phyloP scores from a whole-genome alignment of 2,113 vertebrate species.

The Motacilla tschutschensis region DNA sequence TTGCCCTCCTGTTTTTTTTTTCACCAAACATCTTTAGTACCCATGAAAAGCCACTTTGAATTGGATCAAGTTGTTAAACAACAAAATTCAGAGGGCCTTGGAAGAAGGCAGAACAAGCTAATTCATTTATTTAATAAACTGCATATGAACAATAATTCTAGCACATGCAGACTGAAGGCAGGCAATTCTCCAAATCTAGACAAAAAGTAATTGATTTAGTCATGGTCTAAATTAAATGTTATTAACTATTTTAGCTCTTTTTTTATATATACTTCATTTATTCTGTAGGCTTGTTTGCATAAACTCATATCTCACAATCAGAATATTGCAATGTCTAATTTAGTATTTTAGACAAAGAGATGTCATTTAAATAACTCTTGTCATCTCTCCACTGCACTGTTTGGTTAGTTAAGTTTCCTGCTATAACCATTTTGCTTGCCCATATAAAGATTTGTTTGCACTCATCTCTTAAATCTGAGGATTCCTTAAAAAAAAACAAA shows the following conservation, averaged over 20 bases:
- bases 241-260: not conserved
- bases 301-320: not conserved
- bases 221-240: slow-evolving; percentile 1
- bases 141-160: not conserved
- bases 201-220: not conserved
- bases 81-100: not conserved
- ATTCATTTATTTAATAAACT: not conserved
- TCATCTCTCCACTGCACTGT: not conserved
- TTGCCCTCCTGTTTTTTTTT: not conserved
- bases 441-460: not conserved
- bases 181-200: not conserved
- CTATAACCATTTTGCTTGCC: not conserved
- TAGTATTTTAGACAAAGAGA: not conserved
- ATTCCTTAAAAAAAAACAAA: not conserved
- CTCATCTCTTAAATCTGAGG: not conserved
- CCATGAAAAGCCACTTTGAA: not conserved
- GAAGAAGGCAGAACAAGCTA: not conserved
- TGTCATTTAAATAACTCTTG: not conserved
- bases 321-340: not conserved
- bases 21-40: not conserved
- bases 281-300: not conserved
- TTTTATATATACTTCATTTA: not conserved
- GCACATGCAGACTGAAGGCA: not conserved
- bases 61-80: not conserved
- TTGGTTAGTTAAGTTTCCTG: not conserved